phyloP scores from a whole-genome alignment of 1,140 invertebrate species.

The Drosophila lowei region DNA sequence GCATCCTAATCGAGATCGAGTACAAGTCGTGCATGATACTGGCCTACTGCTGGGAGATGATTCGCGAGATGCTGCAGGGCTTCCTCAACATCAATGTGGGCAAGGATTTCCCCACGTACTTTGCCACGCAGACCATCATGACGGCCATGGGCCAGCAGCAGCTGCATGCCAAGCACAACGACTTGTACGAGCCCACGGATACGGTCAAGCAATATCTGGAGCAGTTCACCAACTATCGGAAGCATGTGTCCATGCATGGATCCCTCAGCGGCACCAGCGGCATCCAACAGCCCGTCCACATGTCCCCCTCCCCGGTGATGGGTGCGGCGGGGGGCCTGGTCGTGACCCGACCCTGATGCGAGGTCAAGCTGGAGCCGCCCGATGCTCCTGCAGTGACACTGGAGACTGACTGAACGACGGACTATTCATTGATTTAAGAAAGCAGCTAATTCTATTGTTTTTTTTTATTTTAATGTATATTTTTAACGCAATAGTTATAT shows the following conservation, averaged over 20 bases:
- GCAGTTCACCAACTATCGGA: slow-evolving; percentile 95
- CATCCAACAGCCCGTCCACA: slow-evolving; percentile 26
- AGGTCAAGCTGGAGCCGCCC: slow-evolving; percentile 70
- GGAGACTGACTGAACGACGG: neutral
- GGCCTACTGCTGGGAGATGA: slow-evolving; percentile 94
- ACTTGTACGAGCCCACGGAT: slow-evolving; percentile 94
- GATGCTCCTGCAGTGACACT: slow-evolving; percentile 33
- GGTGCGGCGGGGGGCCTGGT: slow-evolving; percentile 3
- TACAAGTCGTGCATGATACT: slow-evolving; percentile 95
- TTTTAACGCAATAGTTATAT: slow-evolving; percentile 50
- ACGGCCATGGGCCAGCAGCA: slow-evolving; percentile 79
- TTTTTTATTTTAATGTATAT: slow-evolving; percentile 26
- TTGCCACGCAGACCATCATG: slow-evolving; percentile 84
- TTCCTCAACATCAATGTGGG: slow-evolving; percentile 92
- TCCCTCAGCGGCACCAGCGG: slow-evolving; percentile 8
- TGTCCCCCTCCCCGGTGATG: slow-evolving; percentile 43
- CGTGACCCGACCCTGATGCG: slow-evolving; percentile 59
- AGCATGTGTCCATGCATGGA: slow-evolving; percentile 83
- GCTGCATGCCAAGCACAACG: slow-evolving; percentile 86
- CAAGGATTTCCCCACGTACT: slow-evolving; percentile 86
- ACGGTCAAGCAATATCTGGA: slow-evolving; percentile 98
- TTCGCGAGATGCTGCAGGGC: slow-evolving; percentile 96
- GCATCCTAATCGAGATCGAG: slow-evolving; percentile 96
- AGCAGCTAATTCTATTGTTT: neutral
- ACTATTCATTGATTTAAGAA: too few relatives aligned